Percentiles rank a stretch among this genome's conserved stretches.
These are phyloP conservation scores for Patella ulyssiponensis DNA, from an alignment of 2,888 invertebrate species.

Conservation along the genomic window DNA sequence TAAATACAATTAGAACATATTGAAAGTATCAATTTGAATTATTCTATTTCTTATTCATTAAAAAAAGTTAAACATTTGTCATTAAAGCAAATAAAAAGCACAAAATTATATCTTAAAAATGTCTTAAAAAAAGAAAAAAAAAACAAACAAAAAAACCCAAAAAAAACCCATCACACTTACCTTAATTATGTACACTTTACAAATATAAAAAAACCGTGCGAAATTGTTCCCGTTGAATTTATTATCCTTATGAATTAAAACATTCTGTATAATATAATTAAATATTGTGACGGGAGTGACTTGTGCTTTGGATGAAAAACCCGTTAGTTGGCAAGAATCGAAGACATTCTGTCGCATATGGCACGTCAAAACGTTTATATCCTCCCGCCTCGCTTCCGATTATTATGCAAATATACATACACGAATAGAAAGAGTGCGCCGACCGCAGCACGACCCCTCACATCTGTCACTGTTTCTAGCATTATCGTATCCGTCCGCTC, in stretches of 20 bases:
- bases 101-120: background rate
- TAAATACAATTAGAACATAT: background rate
- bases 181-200: background rate
- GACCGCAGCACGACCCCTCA: slow-evolving; percentile 16
- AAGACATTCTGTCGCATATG: slow-evolving; percentile 7
- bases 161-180: background rate
- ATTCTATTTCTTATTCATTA: background rate
- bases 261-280: too few species aligned
- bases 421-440: slow-evolving; percentile 15
- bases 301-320: too few species aligned
- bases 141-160: background rate
- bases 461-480: slow-evolving; percentile 22
- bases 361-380: slow-evolving; percentile 12
- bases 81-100: too few species aligned
- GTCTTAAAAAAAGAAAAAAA: background rate
- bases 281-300: too few species aligned
- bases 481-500: slow-evolving; percentile 20
- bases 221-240: too few species aligned
- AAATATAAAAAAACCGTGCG: background rate
- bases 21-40: background rate
- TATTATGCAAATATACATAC: slow-evolving; percentile 25
- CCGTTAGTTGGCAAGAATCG: background rate
- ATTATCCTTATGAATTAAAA: too few species aligned
- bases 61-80: too few species aligned
- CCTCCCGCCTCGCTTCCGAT: slow-evolving; percentile 12